Evolutionary conservation across 2,113 vertebrate genomes (phyloP).

Genomic region (Pseudolaguvia tuberculata): DNA sequence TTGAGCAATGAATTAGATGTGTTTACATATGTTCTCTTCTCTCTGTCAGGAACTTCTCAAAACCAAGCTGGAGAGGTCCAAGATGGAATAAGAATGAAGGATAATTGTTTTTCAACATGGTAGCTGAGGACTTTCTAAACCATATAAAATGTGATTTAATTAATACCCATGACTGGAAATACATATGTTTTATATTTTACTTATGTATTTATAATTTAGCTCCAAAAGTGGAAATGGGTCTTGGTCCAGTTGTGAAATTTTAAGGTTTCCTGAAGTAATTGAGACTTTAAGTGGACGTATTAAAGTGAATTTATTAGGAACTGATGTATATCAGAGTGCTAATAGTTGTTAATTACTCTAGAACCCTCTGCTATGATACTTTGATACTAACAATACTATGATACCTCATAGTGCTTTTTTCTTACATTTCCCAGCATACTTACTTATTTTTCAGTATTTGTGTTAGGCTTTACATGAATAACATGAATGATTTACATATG

Average conservation of each 20-base stretch:
- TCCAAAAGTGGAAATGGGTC: constrained; percentile 6
- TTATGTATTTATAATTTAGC: neutral
- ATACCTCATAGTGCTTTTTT: neutral
- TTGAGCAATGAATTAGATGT: constrained; percentile 13
- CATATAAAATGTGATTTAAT: neutral
- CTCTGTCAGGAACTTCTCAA: constrained; percentile 66
- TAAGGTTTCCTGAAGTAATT: neutral
- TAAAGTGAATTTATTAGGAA: too few species aligned
- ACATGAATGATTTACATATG: too few species aligned
- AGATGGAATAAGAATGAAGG: constrained; percentile 65
- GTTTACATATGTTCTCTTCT: neutral
- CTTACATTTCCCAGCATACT: neutral
- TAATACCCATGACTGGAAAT: neutral
- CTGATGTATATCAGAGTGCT: neutral
- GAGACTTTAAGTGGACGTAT: too few species aligned
- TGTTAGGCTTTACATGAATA: too few species aligned
- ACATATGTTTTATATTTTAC: constrained; percentile 24
- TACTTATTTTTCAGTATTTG: too few species aligned
- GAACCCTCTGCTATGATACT: neutral
- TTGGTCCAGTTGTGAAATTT: neutral
- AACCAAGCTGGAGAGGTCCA: constrained; percentile 71
- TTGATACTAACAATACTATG: too few species aligned
- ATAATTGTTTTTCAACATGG: constrained; percentile 2
- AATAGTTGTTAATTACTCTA: neutral
- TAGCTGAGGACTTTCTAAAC: neutral